Percentiles rank a stretch among this genome's conserved stretches.
Conservation (phyloP, 1,140 invertebrate species). For the Thalassaphorura encarpata region DNA sequence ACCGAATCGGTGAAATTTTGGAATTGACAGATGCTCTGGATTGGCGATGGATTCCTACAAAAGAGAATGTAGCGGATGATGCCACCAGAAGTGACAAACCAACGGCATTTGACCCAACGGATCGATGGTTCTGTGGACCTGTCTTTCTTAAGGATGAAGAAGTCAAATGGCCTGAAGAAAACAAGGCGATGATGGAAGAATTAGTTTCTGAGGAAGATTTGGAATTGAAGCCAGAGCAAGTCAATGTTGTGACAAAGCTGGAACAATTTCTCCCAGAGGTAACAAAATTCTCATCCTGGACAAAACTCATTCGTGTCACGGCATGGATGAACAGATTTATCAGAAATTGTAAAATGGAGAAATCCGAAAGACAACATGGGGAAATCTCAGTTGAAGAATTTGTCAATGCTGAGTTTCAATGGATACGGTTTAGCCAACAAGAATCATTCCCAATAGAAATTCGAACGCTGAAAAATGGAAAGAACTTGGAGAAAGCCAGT, state of each 20-base stretch:
- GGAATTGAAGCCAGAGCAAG: too few relatives aligned
- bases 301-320: background rate
- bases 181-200: background rate
- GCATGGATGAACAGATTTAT: background rate
- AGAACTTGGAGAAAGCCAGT: background rate
- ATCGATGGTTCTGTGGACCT: conserved; percentile 22
- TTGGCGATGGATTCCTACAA: conserved; percentile 25
- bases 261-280: background rate
- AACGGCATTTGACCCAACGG: background rate
- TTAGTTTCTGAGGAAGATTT: background rate
- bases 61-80: conserved; percentile 24
- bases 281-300: background rate
- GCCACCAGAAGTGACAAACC: background rate
- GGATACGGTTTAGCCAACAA: background rate
- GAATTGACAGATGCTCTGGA: conserved; percentile 17
- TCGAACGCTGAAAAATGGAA: background rate
- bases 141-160: conserved; percentile 6
- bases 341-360: background rate
- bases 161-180: conserved; percentile 17
- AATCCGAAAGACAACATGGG: background rate
- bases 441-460: background rate
- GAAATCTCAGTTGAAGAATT: background rate
- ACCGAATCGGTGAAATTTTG: conserved; percentile 22
- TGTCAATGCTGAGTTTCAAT: background rate
- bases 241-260: background rate